Conservation (phyloP, 2,888 invertebrate genomes). For the Nomada goodeniana region DNA sequence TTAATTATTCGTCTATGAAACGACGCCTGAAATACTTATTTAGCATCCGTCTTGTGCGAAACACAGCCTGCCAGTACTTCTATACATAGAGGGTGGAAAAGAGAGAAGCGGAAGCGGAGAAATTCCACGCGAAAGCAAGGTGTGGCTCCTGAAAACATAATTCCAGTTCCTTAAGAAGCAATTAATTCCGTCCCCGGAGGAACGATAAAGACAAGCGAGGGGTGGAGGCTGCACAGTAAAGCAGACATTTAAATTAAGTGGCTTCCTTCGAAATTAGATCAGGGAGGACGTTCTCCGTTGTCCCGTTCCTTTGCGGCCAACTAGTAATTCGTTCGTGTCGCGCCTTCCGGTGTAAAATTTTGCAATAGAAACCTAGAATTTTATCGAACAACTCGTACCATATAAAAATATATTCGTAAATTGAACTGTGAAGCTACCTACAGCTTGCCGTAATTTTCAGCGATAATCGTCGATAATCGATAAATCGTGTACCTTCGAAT, state of each 20-base stretch:
- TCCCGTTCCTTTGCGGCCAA: constrained; percentile 41
- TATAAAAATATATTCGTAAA: background rate
- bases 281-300: constrained; percentile 71
- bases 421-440: constrained; percentile 1
- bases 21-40: constrained; percentile 11
- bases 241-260: constrained; percentile 80
- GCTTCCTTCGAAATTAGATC: constrained; percentile 81
- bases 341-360: constrained; percentile 34
- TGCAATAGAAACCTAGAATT: background rate
- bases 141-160: constrained; percentile 79
- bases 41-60: constrained; percentile 6
- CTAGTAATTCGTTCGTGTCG: constrained; percentile 35
- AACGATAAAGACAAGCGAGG: constrained; percentile 67
- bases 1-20: constrained; percentile 17
- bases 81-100: background rate
- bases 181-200: constrained; percentile 80
- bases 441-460: background rate
- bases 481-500: constrained; percentile 4
- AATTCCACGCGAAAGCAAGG: constrained; percentile 30
- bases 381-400: constrained; percentile 2
- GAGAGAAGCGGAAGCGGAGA: background rate
- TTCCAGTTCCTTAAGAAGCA: constrained; percentile 82
- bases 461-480: background rate
- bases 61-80: background rate
- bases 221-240: constrained; percentile 35